Conservation (phyloP, 1,140 invertebrate species). For the Euura lappo region DNA sequence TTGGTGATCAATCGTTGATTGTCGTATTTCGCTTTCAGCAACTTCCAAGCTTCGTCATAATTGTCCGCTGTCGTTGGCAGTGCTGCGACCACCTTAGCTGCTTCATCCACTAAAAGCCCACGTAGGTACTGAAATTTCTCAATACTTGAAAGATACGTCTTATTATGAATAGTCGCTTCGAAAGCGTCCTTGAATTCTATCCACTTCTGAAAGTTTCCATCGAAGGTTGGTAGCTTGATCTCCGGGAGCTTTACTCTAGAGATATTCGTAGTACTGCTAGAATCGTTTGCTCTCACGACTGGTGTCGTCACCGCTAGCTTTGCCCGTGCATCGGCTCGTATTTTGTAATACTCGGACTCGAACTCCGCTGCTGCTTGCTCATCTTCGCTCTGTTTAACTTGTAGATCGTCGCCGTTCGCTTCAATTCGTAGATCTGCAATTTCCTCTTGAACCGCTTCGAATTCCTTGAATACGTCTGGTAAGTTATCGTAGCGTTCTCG, state of each 20-base stretch:
- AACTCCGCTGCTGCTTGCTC: background rate
- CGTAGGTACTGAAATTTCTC: conserved; percentile 45
- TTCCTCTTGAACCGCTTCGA: background rate
- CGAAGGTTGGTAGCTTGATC: conserved; percentile 35
- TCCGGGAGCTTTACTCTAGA: conserved; percentile 31
- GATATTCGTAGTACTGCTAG: background rate
- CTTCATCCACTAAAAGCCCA: conserved; percentile 34
- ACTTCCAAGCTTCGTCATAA: conserved; percentile 39
- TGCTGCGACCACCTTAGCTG: conserved; percentile 34
- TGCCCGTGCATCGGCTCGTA: background rate
- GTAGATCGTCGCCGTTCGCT: background rate
- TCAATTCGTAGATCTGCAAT: too few species aligned
- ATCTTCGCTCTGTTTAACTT: background rate
- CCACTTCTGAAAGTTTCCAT: conserved; percentile 39
- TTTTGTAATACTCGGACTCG: background rate
- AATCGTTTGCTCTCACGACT: background rate
- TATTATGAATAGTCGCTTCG: conserved; percentile 38
- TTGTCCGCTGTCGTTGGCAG: conserved; percentile 36
- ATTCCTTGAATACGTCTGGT: background rate
- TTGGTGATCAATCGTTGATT: conserved; percentile 38
- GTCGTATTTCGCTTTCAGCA: conserved; percentile 35
- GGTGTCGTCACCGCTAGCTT: background rate
- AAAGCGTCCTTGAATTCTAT: conserved; percentile 43
- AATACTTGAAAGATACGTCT: conserved; percentile 27
- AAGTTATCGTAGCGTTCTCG: too few species aligned